Evolutionary conservation across 1,140 invertebrate genomes (phyloP).

Genomic region (Euura saliciscinereae): DNA sequence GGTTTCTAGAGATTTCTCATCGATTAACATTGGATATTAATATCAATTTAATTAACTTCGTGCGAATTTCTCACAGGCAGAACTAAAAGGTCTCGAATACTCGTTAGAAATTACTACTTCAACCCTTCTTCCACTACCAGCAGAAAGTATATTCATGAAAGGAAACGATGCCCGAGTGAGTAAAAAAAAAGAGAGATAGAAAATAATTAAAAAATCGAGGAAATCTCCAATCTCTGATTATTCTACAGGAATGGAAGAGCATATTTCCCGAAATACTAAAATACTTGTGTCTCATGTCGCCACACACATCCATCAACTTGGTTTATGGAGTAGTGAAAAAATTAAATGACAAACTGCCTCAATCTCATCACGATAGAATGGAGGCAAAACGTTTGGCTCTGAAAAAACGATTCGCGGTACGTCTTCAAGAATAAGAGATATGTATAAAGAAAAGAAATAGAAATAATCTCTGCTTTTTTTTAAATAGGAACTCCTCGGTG

Average conservation of each 20-base stretch:
- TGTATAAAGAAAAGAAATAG: background rate
- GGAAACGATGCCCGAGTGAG: conserved; percentile 31
- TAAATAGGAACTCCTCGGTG: conserved; percentile 69
- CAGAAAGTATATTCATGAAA: conserved; percentile 67
- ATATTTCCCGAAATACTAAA: conserved; percentile 63
- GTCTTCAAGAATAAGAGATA: background rate
- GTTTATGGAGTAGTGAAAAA: conserved; percentile 63
- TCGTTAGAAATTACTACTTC: conserved; percentile 65
- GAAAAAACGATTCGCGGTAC: conserved; percentile 64
- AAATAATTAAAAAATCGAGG: too few relatives aligned
- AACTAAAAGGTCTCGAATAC: conserved; percentile 65
- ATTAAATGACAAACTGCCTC: conserved; percentile 58
- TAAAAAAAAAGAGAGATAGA: too few relatives aligned
- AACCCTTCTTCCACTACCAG: conserved; percentile 51
- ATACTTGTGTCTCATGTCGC: conserved; percentile 61
- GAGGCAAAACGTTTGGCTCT: conserved; percentile 60
- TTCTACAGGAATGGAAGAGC: conserved; percentile 57
- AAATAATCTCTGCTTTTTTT: conserved; percentile 28
- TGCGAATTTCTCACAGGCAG: conserved; percentile 53
- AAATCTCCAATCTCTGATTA: background rate
- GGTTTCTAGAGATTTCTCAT: too few relatives aligned
- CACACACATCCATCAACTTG: conserved; percentile 63
- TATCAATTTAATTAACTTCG: too few relatives aligned
- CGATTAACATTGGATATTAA: too few relatives aligned
- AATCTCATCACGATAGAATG: conserved; percentile 58